Evolutionary conservation across 2,113 vertebrate genomes (phyloP).

Genomic region (Eudyptes chrysolophus): DNA sequence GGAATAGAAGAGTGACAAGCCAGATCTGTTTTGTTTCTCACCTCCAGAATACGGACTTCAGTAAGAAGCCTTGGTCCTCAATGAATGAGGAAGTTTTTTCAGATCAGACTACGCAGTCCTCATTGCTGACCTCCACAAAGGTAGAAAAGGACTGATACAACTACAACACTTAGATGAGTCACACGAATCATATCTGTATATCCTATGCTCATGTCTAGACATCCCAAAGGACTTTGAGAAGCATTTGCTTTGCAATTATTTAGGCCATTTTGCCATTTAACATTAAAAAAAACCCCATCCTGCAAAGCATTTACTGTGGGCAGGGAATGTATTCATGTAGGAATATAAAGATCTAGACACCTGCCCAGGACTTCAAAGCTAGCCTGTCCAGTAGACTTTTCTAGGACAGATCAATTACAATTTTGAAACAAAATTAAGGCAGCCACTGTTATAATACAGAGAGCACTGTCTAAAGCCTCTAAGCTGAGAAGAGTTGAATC

Average conservation of each 20-base stretch:
- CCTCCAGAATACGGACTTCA: neutral
- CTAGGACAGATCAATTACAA: neutral
- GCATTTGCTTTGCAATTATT: neutral
- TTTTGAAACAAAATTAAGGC: neutral
- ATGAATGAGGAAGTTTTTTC: neutral
- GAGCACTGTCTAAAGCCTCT: neutral
- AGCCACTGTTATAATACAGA: neutral
- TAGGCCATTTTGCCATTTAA: neutral
- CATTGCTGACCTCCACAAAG: neutral
- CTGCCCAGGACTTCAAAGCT: neutral
- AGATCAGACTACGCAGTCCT: neutral
- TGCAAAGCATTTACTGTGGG: neutral
- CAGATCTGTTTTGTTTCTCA: neutral
- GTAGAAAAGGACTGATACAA: neutral
- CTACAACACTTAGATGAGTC: neutral
- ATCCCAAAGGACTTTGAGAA: neutral
- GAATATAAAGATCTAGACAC: neutral
- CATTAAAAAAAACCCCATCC: neutral
- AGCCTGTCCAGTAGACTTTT: neutral
- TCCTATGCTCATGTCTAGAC: neutral
- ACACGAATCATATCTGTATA: neutral
- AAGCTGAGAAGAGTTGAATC: neutral
- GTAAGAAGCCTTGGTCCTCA: neutral
- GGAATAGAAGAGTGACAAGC: neutral
- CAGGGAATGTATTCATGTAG: neutral